Evolutionary conservation across 1,140 invertebrate genomes (phyloP).

Genomic region (Hycleus cichorii): DNA sequence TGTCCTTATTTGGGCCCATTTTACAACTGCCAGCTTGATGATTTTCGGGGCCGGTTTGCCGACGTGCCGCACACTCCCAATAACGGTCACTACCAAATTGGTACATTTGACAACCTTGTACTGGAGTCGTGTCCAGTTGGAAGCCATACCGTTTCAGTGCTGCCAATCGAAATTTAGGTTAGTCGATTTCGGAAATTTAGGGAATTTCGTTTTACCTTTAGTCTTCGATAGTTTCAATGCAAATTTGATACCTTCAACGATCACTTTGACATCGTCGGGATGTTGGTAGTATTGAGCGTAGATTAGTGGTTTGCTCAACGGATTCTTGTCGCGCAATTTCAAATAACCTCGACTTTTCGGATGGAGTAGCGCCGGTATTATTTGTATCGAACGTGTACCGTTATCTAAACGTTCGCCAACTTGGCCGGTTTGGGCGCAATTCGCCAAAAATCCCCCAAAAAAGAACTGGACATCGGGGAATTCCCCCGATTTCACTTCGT

Average conservation of each 20-base stretch:
- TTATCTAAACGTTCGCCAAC: slow-evolving; percentile 64
- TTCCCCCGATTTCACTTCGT: slow-evolving; percentile 50
- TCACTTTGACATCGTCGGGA: slow-evolving; percentile 57
- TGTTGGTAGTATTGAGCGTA: slow-evolving; percentile 73
- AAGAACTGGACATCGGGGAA: slow-evolving; percentile 80
- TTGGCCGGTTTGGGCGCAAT: slow-evolving; percentile 77
- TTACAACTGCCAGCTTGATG: slow-evolving; percentile 78
- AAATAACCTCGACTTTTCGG: slow-evolving; percentile 76
- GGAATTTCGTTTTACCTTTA: slow-evolving; percentile 24
- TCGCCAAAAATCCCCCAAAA: slow-evolving; percentile 74
- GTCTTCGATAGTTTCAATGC: slow-evolving; percentile 65
- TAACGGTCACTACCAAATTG: slow-evolving; percentile 70
- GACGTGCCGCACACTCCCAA: slow-evolving; percentile 70
- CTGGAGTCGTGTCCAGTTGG: slow-evolving; percentile 56
- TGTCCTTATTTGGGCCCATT: slow-evolving; percentile 65
- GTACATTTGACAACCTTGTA: slow-evolving; percentile 62
- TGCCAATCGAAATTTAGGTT: too few species aligned
- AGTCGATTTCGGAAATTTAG: too few species aligned
- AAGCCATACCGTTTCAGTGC: slow-evolving; percentile 64
- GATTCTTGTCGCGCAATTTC: slow-evolving; percentile 57
- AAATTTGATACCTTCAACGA: slow-evolving; percentile 74
- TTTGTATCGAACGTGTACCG: slow-evolving; percentile 50
- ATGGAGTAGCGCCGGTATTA: slow-evolving; percentile 60
- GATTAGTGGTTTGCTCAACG: slow-evolving; percentile 64
- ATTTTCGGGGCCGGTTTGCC: slow-evolving; percentile 72